Evolutionary conservation across 2,113 vertebrate genomes (phyloP), one percentile per base, ranked within the genome.

Genomic region (Amia ocellicauda): DNA sequence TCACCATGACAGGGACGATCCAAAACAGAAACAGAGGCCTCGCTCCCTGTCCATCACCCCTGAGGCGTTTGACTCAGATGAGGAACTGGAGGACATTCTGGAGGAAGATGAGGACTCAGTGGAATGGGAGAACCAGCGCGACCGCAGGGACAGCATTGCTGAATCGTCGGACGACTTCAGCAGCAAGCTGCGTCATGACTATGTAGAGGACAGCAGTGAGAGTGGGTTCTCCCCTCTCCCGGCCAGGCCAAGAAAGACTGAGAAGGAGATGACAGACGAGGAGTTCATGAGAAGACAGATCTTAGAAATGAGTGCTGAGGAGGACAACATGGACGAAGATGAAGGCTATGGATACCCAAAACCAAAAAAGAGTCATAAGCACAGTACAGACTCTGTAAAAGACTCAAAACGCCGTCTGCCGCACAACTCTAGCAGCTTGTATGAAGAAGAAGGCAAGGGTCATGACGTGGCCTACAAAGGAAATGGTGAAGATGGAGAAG

Each of bases 221-320:
- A 93, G 92, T 16, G 95, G 94, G 66, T 83, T 97, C 60, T 97
- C 96, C 2, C 94, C 95, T 0, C 84, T 95, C 29, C 93, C 94
- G 3, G 78, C 89, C 2, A 86, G 85, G 73, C 86, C 88, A 50
- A 91, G 89, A 50, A 91, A 91, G 68, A 77, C 67, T 47, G 89
- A 92, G 24, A 85, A 89, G 2, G 91, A 91, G 0, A 62, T 85
- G 66, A 91, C 89, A 0, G 95, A 98, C n/a, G 97, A 99, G 78
- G 97, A 99, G 31, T 96, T 93, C 75, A 99, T 99, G 94, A 90
- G 97, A 60, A 90, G 91, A 68, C 97, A 99, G 79, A 93, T 99
- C 60, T 81, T 99, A 78, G 96, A 98, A 83, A 99, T 99, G 96
- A 99, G 96, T 4, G 96, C 96, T 0, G 97, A 99, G 79, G 97